A percentile compares a stretch with the other conserved stretches of the same genome.
These are phyloP conservation scores for Pangasianodon hypophthalmus DNA, from an alignment of 2,113 vertebrate species.

Conservation along the genomic window DNA sequence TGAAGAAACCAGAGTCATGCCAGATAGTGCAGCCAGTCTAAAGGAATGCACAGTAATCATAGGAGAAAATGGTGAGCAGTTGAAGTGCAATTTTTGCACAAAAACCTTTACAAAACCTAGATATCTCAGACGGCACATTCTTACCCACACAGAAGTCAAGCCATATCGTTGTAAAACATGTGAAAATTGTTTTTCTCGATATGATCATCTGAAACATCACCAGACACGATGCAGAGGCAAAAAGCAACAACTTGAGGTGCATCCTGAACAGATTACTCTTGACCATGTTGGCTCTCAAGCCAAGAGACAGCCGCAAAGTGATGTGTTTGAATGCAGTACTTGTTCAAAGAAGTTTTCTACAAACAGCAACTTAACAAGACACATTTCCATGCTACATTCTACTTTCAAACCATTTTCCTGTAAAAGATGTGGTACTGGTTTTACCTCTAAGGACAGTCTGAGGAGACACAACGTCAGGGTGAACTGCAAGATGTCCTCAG, in stretches of 20 bases:
- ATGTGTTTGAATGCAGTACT: slow-evolving; percentile 60
- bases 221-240: slow-evolving; percentile 68
- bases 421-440: slow-evolving; percentile 60
- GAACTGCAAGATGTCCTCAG: slow-evolving; percentile 16
- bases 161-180: slow-evolving; percentile 78
- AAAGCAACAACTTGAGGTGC: slow-evolving; percentile 63
- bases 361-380: slow-evolving; percentile 64
- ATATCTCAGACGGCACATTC: slow-evolving; percentile 72
- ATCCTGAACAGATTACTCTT: slow-evolving; percentile 71
- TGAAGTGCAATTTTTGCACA: slow-evolving; percentile 76
- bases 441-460: slow-evolving; percentile 62
- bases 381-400: slow-evolving; percentile 66
- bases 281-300: slow-evolving; percentile 67
- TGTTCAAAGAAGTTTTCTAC: slow-evolving; percentile 66
- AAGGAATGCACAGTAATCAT: slow-evolving; percentile 23
- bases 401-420: slow-evolving; percentile 66
- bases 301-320: slow-evolving; percentile 35
- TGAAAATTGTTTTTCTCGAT: slow-evolving; percentile 73
- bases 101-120: slow-evolving; percentile 71
- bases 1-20: slow-evolving; percentile 6
- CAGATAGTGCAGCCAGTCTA: background rate
- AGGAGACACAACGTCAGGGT: slow-evolving; percentile 55
- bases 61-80: slow-evolving; percentile 45
- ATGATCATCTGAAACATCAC: slow-evolving; percentile 75
- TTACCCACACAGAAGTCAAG: slow-evolving; percentile 78